These are phyloP conservation scores for Amitus sp. DNA, from an alignment of 2,888 invertebrate genomes.

Conservation along the genomic window DNA sequence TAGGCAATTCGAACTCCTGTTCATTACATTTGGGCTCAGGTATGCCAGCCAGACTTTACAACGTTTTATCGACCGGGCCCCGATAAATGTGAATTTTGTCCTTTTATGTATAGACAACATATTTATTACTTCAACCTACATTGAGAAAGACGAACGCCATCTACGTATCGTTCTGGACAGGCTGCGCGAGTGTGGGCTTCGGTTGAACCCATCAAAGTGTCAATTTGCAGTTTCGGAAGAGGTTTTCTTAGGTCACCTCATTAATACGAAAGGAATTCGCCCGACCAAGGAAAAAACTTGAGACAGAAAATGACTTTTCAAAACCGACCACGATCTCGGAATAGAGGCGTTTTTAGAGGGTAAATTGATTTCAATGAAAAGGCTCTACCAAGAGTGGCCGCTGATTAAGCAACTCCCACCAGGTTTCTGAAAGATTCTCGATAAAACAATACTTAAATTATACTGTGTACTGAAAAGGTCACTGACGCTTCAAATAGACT, in stretches of 20 bases:
- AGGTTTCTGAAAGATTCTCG: too few relatives aligned
- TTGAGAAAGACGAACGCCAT: constrained; percentile 34
- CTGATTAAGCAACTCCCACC: too few relatives aligned
- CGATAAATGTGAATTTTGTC: constrained; percentile 38
- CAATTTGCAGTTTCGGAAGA: constrained; percentile 10
- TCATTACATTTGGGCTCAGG: constrained; percentile 52
- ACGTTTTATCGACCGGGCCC: constrained; percentile 44
- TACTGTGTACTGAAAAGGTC: too few relatives aligned
- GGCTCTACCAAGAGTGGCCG: too few relatives aligned
- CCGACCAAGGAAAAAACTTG: too few relatives aligned
- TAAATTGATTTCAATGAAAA: too few relatives aligned
- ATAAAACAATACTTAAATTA: too few relatives aligned
- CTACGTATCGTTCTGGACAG: constrained; percentile 24
- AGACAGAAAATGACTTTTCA: too few relatives aligned
- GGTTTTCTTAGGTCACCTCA: constrained; percentile 28
- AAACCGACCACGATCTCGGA: too few relatives aligned
- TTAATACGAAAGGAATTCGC: too few relatives aligned
- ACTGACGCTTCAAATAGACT: too few relatives aligned
- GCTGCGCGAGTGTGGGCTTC: neutral
- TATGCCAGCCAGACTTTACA: constrained; percentile 55
- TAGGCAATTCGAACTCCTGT: constrained; percentile 48
- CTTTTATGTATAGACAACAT: constrained; percentile 51
- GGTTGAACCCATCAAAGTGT: neutral
- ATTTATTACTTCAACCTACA: constrained; percentile 38
- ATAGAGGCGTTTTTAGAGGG: too few relatives aligned